Evolutionary conservation across 2,797 vertebrate genomes (phyloP).

Genomic region (Amblyopsis hoosieri): DNA sequence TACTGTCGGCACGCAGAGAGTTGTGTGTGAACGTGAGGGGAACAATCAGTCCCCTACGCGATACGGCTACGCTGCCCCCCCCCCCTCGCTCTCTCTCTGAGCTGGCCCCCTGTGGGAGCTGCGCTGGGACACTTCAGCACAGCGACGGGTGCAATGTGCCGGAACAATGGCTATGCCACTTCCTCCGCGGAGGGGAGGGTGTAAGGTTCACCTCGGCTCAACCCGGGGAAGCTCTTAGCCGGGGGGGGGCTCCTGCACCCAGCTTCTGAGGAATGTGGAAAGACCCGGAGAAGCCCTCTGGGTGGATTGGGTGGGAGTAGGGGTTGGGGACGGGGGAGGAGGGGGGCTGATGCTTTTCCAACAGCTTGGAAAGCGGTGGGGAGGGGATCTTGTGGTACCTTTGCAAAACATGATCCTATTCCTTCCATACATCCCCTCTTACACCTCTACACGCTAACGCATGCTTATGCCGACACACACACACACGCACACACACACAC

Average conservation of each 20-base stretch:
- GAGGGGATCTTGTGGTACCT: too few relatives aligned
- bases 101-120: conserved; percentile 58
- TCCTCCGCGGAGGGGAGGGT: conserved; percentile 58
- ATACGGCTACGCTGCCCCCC: conserved; percentile 49
- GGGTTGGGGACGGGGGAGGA: too few relatives aligned
- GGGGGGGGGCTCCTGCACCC: conserved; percentile 54
- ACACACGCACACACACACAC: conserved; percentile 11
- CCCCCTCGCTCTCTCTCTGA: conserved; percentile 7
- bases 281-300: conserved; percentile 36
- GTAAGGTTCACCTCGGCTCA: conserved; percentile 65
- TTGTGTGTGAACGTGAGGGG: conserved; percentile 13
- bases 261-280: conserved; percentile 58
- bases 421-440: too few relatives aligned
- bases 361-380: too few relatives aligned
- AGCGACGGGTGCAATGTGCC: conserved; percentile 72
- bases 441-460: background rate
- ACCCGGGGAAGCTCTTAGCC: conserved; percentile 68
- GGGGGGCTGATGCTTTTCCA: too few relatives aligned
- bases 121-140: conserved; percentile 59
- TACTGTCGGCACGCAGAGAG: conserved; percentile 8
- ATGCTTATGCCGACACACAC: conserved; percentile 11
- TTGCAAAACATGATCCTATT: too few relatives aligned
- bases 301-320: too few relatives aligned
- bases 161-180: conserved; percentile 71
- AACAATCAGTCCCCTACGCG: conserved; percentile 74